Base-by-base conservation (phyloP, 2,113 vertebrate species). In the Amphiprion ocellaris region DNA sequence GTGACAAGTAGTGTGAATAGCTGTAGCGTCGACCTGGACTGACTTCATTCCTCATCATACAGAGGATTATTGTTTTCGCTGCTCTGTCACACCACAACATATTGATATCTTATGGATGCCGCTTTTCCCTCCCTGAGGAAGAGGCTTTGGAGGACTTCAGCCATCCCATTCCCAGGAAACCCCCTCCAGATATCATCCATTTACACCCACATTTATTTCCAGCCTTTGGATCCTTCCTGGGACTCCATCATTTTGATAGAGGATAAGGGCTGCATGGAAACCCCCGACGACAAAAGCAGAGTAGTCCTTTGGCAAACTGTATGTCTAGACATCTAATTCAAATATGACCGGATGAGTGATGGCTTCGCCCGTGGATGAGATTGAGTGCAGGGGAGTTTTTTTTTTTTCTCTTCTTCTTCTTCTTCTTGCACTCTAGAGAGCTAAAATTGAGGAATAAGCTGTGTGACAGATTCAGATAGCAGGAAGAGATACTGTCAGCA, bases 251-350 rank as follows among this genome's bases (percentile, higher is more conserved):
- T 78, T 78, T 76, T 89, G 89, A 89, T 81, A 58, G 66, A 85
- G 87, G 81, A 89, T 83, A 77, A 84, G 75, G 69, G 83, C 86
- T 58, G 68, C 59, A 24, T 6, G 44, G 86, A 73, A 79, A 75
- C 86, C 83, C 76, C 83, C n/a, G 1, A 88, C 50, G 30, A 79
- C 75, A 81, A 90, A 30, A 86, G 82, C 78, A 76, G 74, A 83
- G 68, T 28, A 72, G 78, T 86, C 81, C 84, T 83, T 87, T 89
- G 89, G 87, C 87, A 92, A 92, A 92, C 89, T 81, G 68, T 83
- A 77, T 88, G 89, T 91, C 91, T 90, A 91, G 91, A 93, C 92
- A 89, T 85, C 90, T 81, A 87, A 90, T 91, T 91, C 84, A 90
- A 88, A 91, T 88, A 89, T 92, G 87, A 89, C 79, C n/a, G 44